Evolutionary conservation across 1,140 invertebrate species (phyloP).

Genomic region (Helicoverpa zea): DNA sequence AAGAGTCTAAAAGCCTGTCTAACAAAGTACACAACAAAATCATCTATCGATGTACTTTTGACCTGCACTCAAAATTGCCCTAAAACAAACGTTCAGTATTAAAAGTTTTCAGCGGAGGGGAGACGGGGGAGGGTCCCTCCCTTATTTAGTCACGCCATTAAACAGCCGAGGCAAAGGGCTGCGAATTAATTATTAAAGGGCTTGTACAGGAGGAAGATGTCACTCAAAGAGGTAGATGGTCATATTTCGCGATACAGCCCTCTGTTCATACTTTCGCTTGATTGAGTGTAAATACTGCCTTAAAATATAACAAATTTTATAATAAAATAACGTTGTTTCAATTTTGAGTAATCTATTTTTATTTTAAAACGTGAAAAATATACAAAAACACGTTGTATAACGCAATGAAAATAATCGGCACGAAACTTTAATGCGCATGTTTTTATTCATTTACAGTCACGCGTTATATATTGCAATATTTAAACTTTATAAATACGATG

Average conservation of each 20-base stretch:
- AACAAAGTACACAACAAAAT: neutral
- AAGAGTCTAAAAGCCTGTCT: neutral
- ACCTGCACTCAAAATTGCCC: slow-evolving; percentile 48
- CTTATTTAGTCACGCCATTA: slow-evolving; percentile 83
- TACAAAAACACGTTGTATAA: no score
- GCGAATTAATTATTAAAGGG: slow-evolving; percentile 79
- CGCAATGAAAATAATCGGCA: no score
- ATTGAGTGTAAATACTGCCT: neutral
- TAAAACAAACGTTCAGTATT: slow-evolving; percentile 76
- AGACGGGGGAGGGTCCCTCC: slow-evolving; percentile 63
- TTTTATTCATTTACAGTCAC: no score
- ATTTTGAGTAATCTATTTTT: no score
- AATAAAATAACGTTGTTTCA: no score
- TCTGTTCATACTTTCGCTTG: slow-evolving; percentile 21
- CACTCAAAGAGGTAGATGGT: slow-evolving; percentile 68
- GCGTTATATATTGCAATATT: no score
- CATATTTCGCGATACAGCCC: slow-evolving; percentile 60
- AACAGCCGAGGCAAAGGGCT: slow-evolving; percentile 81
- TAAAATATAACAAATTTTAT: no score
- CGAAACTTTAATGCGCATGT: no score
- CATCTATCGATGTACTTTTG: slow-evolving; percentile 19
- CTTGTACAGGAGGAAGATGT: slow-evolving; percentile 75
- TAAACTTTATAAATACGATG: no score
- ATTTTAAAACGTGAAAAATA: no score
- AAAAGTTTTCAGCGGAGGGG: slow-evolving; percentile 73